Percentiles rank a stretch among this genome's conserved stretches.
phyloP scores from a whole-genome alignment of 2,797 vertebrate species.

The Lindbergichthys nudifrons region DNA sequence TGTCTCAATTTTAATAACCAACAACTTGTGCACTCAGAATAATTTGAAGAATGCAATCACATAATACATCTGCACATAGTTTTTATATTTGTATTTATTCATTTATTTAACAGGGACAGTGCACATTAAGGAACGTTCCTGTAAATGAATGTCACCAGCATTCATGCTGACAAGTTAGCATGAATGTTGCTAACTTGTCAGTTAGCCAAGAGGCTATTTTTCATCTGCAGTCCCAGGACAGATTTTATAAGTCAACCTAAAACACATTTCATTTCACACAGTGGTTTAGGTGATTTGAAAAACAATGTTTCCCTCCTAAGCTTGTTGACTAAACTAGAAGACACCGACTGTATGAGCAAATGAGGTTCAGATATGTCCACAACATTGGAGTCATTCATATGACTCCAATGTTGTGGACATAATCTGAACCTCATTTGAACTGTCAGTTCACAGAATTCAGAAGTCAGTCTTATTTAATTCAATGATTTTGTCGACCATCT shows the following conservation, averaged over 20 bases:
- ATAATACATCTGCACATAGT: not conserved
- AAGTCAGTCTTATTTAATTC: constrained; percentile 24
- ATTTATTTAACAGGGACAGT: too few relatives aligned
- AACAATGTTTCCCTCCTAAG: not conserved
- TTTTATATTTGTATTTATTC: too few relatives aligned
- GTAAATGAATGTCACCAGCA: too few relatives aligned
- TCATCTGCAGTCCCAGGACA: too few relatives aligned
- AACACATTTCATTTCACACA: too few relatives aligned
- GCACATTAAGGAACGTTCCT: too few relatives aligned
- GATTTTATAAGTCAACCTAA: too few relatives aligned
- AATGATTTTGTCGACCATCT: constrained; percentile 14
- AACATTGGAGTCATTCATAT: constrained; percentile 6
- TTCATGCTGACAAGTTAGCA: too few relatives aligned
- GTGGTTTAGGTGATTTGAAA: not conserved
- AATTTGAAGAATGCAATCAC: not conserved
- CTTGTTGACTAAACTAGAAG: not conserved
- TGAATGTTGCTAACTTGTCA: too few relatives aligned
- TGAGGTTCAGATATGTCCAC: not conserved
- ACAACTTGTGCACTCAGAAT: not conserved
- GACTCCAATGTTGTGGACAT: too few relatives aligned
- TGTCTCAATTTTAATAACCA: not conserved
- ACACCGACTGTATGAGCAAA: not conserved
- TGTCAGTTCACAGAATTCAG: constrained; percentile 11
- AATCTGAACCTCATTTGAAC: too few relatives aligned
- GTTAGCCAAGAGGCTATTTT: too few relatives aligned